Evolutionary conservation across 1,140 invertebrate species (phyloP).

Genomic region (Sycophaga agraensis): DNA sequence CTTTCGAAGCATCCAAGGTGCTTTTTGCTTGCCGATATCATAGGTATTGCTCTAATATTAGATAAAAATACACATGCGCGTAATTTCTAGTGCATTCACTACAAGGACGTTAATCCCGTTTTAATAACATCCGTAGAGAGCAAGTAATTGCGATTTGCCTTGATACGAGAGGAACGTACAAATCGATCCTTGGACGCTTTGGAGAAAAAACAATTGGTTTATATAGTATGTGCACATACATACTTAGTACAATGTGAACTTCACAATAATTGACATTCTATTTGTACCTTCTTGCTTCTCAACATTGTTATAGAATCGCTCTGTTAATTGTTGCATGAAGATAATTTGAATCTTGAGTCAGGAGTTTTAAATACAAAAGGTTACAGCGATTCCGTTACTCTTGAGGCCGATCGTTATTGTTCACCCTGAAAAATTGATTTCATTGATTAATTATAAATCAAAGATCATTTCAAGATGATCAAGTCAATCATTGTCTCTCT

Average conservation of each 20-base stretch:
- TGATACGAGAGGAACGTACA: background rate
- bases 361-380: background rate
- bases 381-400: background rate
- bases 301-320: background rate
- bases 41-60: constrained; percentile 4
- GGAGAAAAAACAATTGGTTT: constrained; percentile 1
- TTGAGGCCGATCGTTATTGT: constrained; percentile 1
- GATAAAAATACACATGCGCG: too few species aligned
- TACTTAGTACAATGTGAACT: constrained; percentile 13
- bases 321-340: constrained; percentile 10
- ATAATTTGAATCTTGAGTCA: constrained; percentile 6
- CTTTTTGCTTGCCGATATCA: too few species aligned
- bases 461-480: too few species aligned
- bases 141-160: constrained; percentile 7
- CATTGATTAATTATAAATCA: background rate
- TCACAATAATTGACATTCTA: constrained; percentile 14
- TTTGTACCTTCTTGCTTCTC: constrained; percentile 7
- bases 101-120: constrained; percentile 3
- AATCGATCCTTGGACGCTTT: constrained; percentile 8
- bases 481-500: too few species aligned
- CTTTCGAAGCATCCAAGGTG: too few species aligned
- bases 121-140: constrained; percentile 5
- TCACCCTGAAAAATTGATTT: constrained; percentile 4
- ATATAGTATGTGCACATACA: background rate
- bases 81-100: background rate